Evolutionary conservation across 2,888 invertebrate genomes (phyloP).

Genomic region (Anoplius nigerrimus): DNA sequence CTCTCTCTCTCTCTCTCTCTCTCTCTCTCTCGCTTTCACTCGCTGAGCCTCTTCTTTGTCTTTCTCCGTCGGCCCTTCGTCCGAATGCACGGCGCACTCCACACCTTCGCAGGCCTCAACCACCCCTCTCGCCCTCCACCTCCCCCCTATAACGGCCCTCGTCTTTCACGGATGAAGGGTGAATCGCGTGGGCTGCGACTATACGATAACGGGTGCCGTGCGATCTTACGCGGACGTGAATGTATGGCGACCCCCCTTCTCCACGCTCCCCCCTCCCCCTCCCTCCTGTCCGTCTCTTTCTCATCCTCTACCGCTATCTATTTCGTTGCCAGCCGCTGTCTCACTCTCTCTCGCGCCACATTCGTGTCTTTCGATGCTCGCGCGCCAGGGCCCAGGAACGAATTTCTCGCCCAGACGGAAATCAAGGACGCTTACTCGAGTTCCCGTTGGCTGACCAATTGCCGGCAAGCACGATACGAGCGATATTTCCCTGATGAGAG

Average conservation of each 20-base stretch:
- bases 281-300: not conserved
- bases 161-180: constrained; percentile 36
- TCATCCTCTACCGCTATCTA: not conserved
- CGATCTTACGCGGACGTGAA: constrained; percentile 37
- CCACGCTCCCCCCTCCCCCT: not conserved
- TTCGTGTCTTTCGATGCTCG: not conserved
- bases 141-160: not conserved
- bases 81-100: not conserved
- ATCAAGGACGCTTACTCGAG: no score
- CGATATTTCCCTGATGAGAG: no score
- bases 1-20: not conserved
- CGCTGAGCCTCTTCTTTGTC: not conserved
- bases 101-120: not conserved
- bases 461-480: no score
- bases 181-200: constrained; percentile 61
- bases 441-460: no score
- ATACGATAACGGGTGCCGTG: constrained; percentile 60
- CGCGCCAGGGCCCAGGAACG: no score
- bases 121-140: not conserved
- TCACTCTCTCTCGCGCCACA: not conserved
- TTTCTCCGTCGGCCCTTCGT: not conserved
- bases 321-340: not conserved
- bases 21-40: not conserved
- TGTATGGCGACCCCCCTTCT: not conserved
- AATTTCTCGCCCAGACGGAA: no score